Base-by-base conservation (phyloP, 1,140 invertebrate genomes). In the Triops cancriformis region DNA sequence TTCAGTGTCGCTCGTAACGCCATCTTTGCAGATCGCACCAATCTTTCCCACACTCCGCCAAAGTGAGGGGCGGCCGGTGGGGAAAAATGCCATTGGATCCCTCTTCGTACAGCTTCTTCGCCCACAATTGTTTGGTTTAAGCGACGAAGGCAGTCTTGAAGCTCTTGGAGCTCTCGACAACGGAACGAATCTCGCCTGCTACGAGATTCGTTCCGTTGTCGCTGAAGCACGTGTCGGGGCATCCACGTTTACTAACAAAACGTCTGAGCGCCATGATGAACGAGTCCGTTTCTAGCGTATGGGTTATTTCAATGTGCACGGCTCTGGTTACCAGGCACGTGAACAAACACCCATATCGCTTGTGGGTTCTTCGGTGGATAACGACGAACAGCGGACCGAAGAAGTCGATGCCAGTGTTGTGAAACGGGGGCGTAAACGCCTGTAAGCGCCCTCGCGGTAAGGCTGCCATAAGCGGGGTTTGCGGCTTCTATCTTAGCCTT, bases 131-230 rank as follows among this genome's bases (percentile, higher is more conserved):
- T 12, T 26, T 73, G 72, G 41, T 79, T 45, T 72, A 78, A 11
- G 6, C 73, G 41, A 41, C n/a, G 26, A 28, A 37, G 18, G 14
- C 72, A 31, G 27, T 77, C 73, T 43, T 76, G n/a, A 0, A 82
- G 12, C 73, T 81, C 81, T 26, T 82, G n/a, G n/a, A n/a, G n/a
- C n/a, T n/a, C n/a, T n/a, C n/a, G n/a, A n/a, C n/a, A n/a, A n/a
- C n/a, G n/a, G n/a, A n/a, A n/a, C n/a, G n/a, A n/a, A n/a, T 81
- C 27, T 76, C 72, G 0, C 79, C 80, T n/a, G 82, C 82, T 0
- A 72, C 28, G 10, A 85, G 82, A 77, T 83, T 81, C 9, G 82
- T 82, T 3, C 78, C 84, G 73, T 85, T 84, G 73, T 84, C 83
- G 26, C 79, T 81, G 43, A 73, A 79, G 2, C 83, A 80, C 14